phyloP scores from a whole-genome alignment of 1,140 invertebrate species.

The Lineus longissimus region DNA sequence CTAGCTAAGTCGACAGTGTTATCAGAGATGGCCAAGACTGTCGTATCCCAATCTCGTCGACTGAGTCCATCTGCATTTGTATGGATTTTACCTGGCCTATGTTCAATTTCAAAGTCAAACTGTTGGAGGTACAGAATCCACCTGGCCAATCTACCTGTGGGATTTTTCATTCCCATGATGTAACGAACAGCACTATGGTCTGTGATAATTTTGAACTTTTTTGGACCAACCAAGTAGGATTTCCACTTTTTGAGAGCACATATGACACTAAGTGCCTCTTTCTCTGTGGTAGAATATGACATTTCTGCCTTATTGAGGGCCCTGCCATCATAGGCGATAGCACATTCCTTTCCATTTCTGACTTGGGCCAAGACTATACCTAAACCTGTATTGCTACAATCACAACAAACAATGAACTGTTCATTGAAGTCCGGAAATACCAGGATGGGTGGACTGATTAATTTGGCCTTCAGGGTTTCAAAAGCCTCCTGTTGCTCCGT shows the following conservation, averaged over 20 bases:
- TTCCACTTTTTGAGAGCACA: too few species aligned
- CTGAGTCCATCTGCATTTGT: conserved; percentile 8
- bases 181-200: conserved; percentile 5
- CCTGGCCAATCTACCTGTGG: not conserved
- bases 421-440: conserved; percentile 8
- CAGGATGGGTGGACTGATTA: conserved; percentile 21
- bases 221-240: not conserved
- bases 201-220: not conserved
- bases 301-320: not conserved
- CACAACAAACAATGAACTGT: conserved; percentile 23
- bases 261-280: too few species aligned
- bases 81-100: conserved; percentile 9
- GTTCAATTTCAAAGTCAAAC: conserved; percentile 2
- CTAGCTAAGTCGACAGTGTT: too few species aligned
- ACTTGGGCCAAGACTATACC: conserved; percentile 31
- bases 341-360: conserved; percentile 18
- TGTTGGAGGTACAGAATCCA: conserved; percentile 1
- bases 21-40: too few species aligned
- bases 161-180: conserved; percentile 6
- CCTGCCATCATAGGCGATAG: conserved; percentile 21
- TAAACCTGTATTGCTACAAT: conserved; percentile 23
- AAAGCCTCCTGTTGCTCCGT: conserved; percentile 16
- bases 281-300: too few species aligned
- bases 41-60: not conserved
- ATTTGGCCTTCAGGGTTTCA: conserved; percentile 13